A percentile compares a stretch with the other conserved stretches of the same genome.
Conservation (phyloP, 2,797 vertebrate species). For the Choloepus didactylus region DNA sequence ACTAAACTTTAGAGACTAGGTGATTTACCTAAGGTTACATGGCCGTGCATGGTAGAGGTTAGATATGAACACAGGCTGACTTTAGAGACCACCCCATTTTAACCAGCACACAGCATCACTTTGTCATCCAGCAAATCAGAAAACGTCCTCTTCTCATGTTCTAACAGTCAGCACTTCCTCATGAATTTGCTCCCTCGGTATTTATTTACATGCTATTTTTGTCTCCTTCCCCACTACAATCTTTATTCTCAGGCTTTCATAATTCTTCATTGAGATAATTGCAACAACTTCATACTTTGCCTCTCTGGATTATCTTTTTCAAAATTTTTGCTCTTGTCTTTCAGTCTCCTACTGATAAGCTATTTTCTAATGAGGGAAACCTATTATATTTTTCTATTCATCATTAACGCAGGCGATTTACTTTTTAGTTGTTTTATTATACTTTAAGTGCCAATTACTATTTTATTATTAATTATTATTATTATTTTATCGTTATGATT, state of each 20-base stretch:
- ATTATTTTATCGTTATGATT: background rate
- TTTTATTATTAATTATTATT: background rate
- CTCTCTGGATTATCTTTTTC: background rate
- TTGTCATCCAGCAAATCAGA: background rate
- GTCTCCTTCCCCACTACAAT: background rate
- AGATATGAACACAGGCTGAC: background rate
- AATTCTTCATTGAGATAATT: background rate
- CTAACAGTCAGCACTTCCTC: too few species aligned
- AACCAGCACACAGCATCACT: too few species aligned
- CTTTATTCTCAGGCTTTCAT: background rate
- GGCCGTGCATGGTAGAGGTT: fast-evolving
- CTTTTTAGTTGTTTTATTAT: background rate
- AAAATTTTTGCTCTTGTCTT: background rate
- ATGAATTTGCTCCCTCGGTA: background rate
- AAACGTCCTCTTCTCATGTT: too few species aligned
- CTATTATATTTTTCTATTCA: background rate
- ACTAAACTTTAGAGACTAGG: too few species aligned
- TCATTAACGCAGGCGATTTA: background rate
- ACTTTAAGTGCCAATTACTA: background rate
- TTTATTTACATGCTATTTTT: too few species aligned
- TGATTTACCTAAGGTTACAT: background rate
- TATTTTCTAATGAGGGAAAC: background rate
- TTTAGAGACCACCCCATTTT: background rate
- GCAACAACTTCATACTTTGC: background rate
- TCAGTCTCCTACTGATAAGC: background rate